phyloP scores from a whole-genome alignment of 2,113 vertebrate species.

The Phrynosoma blainvillii region DNA sequence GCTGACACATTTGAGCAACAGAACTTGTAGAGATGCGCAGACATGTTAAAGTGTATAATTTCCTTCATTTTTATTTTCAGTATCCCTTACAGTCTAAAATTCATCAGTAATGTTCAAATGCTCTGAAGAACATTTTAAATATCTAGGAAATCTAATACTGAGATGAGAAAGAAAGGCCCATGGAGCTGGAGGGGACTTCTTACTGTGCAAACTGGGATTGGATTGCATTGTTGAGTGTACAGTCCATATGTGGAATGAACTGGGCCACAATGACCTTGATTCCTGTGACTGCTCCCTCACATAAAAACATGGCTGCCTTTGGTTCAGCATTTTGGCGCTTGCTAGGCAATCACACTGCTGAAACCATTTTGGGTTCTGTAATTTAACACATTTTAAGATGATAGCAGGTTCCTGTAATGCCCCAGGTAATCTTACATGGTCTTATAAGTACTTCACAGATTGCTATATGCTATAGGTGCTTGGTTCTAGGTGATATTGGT shows the following conservation, averaged over 20 bases:
- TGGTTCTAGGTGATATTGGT: slow-evolving; percentile 35
- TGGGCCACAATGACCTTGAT: not conserved
- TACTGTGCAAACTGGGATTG: not conserved
- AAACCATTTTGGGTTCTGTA: slow-evolving; percentile 25
- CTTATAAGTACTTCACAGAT: slow-evolving; percentile 28
- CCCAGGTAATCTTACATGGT: slow-evolving; percentile 26
- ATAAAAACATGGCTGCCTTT: not conserved
- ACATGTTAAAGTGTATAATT: not conserved
- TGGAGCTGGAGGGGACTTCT: not conserved
- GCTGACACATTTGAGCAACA: no score
- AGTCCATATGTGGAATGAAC: not conserved
- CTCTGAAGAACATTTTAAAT: rapidly evolving
- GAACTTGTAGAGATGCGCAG: no score
- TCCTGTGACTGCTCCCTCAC: not conserved
- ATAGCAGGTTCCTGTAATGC: slow-evolving; percentile 28
- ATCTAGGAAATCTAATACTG: not conserved
- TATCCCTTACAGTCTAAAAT: not conserved
- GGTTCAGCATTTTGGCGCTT: slow-evolving; percentile 6
- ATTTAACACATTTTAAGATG: slow-evolving; percentile 23
- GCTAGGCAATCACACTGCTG: not conserved
- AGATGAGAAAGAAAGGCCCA: not conserved
- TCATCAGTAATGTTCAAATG: no score
- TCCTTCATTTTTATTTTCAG: not conserved
- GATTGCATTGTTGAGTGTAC: not conserved
- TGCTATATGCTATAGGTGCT: slow-evolving; percentile 30